Evolutionary conservation across 2,113 vertebrate species (phyloP), one percentile per base, ranked within the genome.

Genomic region (Oncorhynchus nerka): DNA sequence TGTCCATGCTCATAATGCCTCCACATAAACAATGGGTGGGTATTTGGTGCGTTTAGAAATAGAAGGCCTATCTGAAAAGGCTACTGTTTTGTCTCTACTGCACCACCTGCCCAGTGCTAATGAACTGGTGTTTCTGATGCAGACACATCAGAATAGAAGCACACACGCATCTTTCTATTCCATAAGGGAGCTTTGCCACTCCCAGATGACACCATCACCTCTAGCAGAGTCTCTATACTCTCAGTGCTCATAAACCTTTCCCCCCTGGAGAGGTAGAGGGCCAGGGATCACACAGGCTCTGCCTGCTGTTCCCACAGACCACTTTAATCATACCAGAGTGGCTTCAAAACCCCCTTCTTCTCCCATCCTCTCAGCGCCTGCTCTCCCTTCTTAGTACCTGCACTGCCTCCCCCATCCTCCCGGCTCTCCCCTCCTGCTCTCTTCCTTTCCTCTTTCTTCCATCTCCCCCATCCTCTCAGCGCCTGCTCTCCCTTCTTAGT

Each of bases 11-110:
- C 79, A 81, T 81, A 83, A 86, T 45, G 39, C 39, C 85, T 48
- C 73, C 81, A 79, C 74, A 67, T 57, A 73, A 71, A 90, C 87
- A 88, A 89, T 85, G 76, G 79, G 48, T 75, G 75, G 30, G 79
- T 81, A 70, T 75, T 83, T 48, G 49, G 61, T 82, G 79, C 78
- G 88, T 86, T 87, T 84, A 78, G 81, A 49, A 30, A 81, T 13
- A 76, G 79, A 83, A 74, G 62, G 68, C 48, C n/a, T 59, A 1
- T 8, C 74, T 90, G 82, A 89, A 55, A 87, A 86, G 87, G 75
- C 71, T 83, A 81, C 39, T 11, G n/a, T 62, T 62, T 24, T 77
- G 75, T 76, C 49, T 73, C 76, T 70, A 62, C 70, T 70, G 80
- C 39, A 11, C 39, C 12, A 45, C 9, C 39, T 45, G 9, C 2